These are phyloP conservation scores for Brachymystax lenok DNA, from an alignment of 2,797 vertebrate genomes.

Conservation along the genomic window DNA sequence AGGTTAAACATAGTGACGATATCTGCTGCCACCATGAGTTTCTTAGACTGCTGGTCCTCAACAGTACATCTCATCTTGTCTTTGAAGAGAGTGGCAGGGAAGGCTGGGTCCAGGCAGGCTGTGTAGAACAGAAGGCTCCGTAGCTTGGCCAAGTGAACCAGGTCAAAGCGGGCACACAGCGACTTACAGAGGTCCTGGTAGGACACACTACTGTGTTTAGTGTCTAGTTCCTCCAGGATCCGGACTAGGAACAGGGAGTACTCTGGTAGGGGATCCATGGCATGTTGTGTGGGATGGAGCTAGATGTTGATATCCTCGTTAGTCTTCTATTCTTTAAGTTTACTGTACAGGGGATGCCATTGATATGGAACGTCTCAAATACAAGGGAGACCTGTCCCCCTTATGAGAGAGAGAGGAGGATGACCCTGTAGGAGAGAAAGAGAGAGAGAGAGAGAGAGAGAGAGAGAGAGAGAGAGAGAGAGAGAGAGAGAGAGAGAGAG, in stretches of 20 bases:
- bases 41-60: constrained; percentile 90
- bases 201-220: constrained; percentile 83
- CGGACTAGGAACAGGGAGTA: constrained; percentile 85
- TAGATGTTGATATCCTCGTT: neutral
- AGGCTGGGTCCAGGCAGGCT: constrained; percentile 89
- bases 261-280: constrained; percentile 87
- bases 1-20: constrained; percentile 95
- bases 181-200: constrained; percentile 94
- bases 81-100: constrained; percentile 90
- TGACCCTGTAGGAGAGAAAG: constrained; percentile 33
- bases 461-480: no score
- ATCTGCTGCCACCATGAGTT: constrained; percentile 92
- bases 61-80: constrained; percentile 89
- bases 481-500: neutral
- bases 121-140: constrained; percentile 90
- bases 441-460: neutral
- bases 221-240: constrained; percentile 90
- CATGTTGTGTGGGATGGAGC: constrained; percentile 23
- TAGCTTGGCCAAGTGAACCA: constrained; percentile 88
- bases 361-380: neutral
- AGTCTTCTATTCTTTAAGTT: neutral
- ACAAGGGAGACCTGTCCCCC: constrained; percentile 24
- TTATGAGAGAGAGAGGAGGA: constrained; percentile 41
- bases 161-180: constrained; percentile 87
- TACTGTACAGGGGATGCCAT: neutral